A percentile compares a stretch with the other conserved stretches of the same genome.
These are phyloP conservation scores for Trachemys scripta DNA, from an alignment of 2,113 vertebrate genomes.

Conservation along the genomic window DNA sequence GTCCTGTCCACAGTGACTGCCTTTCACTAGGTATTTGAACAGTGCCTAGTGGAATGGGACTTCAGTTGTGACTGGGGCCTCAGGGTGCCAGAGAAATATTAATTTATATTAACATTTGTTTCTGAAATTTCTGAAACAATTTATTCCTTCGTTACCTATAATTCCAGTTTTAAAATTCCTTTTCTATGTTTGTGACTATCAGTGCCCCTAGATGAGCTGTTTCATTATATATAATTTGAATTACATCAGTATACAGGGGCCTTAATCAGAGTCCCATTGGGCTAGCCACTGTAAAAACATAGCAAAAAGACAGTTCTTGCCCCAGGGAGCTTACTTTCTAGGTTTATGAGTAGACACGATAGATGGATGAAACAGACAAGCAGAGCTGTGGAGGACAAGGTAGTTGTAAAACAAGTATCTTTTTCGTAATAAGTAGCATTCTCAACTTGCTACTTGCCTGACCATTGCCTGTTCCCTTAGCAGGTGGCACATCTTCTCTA, in stretches of 20 bases:
- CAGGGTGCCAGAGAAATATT: not conserved
- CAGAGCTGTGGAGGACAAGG: not conserved
- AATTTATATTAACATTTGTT: not conserved
- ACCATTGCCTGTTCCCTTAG: not conserved
- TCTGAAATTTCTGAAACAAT: not conserved
- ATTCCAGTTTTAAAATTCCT: not conserved
- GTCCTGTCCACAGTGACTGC: not conserved
- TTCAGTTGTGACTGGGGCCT: not conserved
- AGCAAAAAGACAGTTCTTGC: not conserved
- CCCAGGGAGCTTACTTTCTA: not conserved
- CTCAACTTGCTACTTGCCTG: not conserved
- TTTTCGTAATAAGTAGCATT: not conserved
- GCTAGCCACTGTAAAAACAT: not conserved
- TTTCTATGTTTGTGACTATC: not conserved
- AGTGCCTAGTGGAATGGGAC: not conserved
- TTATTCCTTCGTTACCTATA: not conserved
- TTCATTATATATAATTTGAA: not conserved
- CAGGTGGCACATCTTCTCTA: not conserved
- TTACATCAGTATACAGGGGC: not conserved
- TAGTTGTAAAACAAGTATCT: not conserved
- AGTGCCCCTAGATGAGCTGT: not conserved
- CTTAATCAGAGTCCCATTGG: not conserved
- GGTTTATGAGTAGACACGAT: not conserved
- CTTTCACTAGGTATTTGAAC: fast-evolving
- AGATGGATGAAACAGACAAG: not conserved